phyloP scores from a whole-genome alignment of 2,113 vertebrate species.

The Columba livia region DNA sequence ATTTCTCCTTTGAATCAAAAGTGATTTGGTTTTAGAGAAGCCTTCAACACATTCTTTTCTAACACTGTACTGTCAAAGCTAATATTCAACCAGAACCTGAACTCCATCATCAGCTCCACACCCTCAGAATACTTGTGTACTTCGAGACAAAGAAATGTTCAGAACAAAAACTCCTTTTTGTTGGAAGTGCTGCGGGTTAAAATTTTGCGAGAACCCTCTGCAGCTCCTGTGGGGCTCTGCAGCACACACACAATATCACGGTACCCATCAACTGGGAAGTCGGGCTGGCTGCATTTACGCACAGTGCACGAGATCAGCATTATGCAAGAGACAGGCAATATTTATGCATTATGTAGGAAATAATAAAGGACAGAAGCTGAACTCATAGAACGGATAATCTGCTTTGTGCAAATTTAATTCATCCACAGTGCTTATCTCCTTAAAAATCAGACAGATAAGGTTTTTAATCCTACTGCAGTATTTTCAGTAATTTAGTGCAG shows the following conservation, averaged over 20 bases:
- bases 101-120: conserved; percentile 67
- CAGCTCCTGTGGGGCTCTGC: conserved; percentile 66
- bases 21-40: background rate
- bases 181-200: conserved; percentile 50
- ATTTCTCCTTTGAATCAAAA: background rate
- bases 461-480: conserved; percentile 61
- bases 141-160: conserved; percentile 66
- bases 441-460: conserved; percentile 42
- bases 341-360: conserved; percentile 3
- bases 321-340: conserved; percentile 42
- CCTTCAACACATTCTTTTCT: background rate
- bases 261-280: conserved; percentile 58
- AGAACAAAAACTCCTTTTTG: conserved; percentile 65
- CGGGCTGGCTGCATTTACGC: conserved; percentile 52
- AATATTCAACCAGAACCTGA: conserved; percentile 50
- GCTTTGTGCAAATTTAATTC: conserved; percentile 36
- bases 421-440: conserved; percentile 38
- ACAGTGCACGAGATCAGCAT: conserved; percentile 1
- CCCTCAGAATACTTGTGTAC: conserved; percentile 42
- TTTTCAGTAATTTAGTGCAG: conserved; percentile 43
- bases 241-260: conserved; percentile 60
- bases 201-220: conserved; percentile 52
- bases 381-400: background rate
- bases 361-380: background rate
- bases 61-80: background rate